Evolutionary conservation across 2,888 invertebrate species (phyloP).

Genomic region (Mechanitis messenoides): DNA sequence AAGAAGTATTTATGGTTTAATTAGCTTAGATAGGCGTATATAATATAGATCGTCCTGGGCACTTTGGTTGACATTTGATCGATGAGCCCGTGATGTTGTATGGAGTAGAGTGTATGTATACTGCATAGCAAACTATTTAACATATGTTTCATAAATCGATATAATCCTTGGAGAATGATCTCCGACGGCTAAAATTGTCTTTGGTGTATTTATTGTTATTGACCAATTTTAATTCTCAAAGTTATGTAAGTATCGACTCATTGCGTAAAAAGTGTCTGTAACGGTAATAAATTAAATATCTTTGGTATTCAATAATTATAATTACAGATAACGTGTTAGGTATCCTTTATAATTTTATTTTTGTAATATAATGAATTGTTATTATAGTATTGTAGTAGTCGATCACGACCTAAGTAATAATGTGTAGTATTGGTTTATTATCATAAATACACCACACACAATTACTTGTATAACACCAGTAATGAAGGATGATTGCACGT

Average conservation of each 20-base stretch:
- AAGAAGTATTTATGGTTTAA: slow-evolving; percentile 73
- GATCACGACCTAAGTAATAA: not conserved
- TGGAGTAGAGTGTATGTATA: slow-evolving; percentile 17
- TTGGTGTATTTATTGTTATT: slow-evolving; percentile 10
- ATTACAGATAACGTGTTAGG: too few species aligned
- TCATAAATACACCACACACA: too few species aligned
- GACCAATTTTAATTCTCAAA: not conserved
- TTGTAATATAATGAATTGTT: too few species aligned
- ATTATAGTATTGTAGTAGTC: too few species aligned
- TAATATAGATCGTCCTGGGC: slow-evolving; percentile 53
- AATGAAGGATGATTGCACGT: too few species aligned
- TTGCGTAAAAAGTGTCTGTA: too few species aligned
- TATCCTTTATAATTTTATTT: too few species aligned
- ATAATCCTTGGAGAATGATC: slow-evolving; percentile 22
- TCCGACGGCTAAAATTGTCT: slow-evolving; percentile 15
- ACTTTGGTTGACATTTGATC: slow-evolving; percentile 56
- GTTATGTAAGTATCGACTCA: too few species aligned
- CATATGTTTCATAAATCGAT: slow-evolving; percentile 37
- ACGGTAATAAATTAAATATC: too few species aligned
- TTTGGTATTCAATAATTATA: too few species aligned
- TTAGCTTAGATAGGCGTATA: slow-evolving; percentile 64
- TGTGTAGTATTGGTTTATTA: too few species aligned
- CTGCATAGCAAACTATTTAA: slow-evolving; percentile 48
- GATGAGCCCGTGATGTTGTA: slow-evolving; percentile 33
- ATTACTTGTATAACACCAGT: too few species aligned